Evolutionary conservation across 2,797 vertebrate genomes (phyloP).

Genomic region (Intellagama lesueurii): DNA sequence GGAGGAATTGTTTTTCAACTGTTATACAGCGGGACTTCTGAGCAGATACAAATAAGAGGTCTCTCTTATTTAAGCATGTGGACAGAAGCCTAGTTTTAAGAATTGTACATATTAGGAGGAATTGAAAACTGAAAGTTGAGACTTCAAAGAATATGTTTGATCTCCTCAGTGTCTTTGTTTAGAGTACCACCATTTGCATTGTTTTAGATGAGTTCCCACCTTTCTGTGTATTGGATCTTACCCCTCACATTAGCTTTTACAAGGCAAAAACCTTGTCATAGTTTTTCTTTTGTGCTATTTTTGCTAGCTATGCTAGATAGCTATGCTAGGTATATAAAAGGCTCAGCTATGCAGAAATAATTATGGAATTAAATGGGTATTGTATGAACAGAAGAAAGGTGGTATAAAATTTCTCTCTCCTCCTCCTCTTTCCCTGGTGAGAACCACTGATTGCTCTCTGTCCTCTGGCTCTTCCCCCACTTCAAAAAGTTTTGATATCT

Average conservation of each 20-base stretch:
- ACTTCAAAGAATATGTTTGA: background rate
- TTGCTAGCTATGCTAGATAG: background rate
- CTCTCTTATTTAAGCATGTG: background rate
- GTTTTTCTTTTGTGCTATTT: background rate
- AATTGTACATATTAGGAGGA: background rate
- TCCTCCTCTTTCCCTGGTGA: background rate
- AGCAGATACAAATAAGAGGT: too few relatives aligned
- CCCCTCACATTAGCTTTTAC: background rate
- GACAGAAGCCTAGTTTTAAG: background rate
- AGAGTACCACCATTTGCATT: background rate
- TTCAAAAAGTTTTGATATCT: conserved; percentile 4
- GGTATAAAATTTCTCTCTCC: background rate
- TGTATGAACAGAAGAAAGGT: background rate
- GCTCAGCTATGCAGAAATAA: background rate
- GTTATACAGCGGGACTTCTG: too few relatives aligned
- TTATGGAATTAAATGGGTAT: background rate
- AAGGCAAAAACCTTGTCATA: background rate
- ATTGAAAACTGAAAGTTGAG: background rate
- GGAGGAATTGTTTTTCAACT: background rate
- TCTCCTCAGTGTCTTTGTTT: background rate
- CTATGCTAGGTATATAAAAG: background rate
- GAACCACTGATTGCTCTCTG: background rate
- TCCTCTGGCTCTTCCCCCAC: background rate
- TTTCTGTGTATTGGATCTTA: background rate
- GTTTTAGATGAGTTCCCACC: background rate